A percentile compares a stretch with the other conserved stretches of the same genome.
These are phyloP conservation scores for Tolmerus cingulatus DNA, from an alignment of 2,888 invertebrate species.

Conservation along the genomic window DNA sequence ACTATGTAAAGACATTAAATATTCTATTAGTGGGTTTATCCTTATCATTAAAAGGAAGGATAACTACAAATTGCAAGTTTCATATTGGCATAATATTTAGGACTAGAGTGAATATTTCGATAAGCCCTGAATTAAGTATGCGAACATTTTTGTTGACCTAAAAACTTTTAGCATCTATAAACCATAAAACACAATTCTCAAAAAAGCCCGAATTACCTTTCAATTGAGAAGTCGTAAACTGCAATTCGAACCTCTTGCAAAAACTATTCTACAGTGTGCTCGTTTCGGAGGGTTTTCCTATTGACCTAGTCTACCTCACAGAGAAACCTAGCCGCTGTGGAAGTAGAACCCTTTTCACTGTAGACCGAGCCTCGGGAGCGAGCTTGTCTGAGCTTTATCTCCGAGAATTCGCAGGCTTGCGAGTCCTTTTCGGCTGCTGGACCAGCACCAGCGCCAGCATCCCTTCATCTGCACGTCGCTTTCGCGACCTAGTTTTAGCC, in stretches of 20 bases:
- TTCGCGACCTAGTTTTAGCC: background rate
- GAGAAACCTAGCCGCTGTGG: background rate
- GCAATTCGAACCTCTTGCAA: background rate
- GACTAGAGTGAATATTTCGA: background rate
- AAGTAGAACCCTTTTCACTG: background rate
- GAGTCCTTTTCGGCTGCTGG: background rate
- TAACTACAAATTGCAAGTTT: no score
- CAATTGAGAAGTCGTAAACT: background rate
- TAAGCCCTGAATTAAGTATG: background rate
- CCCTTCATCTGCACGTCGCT: background rate
- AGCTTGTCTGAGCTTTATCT: background rate
- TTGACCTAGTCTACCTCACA: background rate
- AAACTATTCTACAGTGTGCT: background rate
- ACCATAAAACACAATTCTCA: background rate
- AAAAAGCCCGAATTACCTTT: background rate
- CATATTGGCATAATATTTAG: no score
- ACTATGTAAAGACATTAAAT: no score
- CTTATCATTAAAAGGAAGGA: no score
- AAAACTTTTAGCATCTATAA: background rate
- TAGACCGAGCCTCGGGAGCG: background rate
- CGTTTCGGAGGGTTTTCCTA: background rate
- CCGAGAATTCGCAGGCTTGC: background rate
- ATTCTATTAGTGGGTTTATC: no score
- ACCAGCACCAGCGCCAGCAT: background rate
- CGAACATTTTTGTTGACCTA: background rate